These are phyloP conservation scores for Calosoma granatense DNA, from an alignment of 1,140 invertebrate species.

Conservation along the genomic window DNA sequence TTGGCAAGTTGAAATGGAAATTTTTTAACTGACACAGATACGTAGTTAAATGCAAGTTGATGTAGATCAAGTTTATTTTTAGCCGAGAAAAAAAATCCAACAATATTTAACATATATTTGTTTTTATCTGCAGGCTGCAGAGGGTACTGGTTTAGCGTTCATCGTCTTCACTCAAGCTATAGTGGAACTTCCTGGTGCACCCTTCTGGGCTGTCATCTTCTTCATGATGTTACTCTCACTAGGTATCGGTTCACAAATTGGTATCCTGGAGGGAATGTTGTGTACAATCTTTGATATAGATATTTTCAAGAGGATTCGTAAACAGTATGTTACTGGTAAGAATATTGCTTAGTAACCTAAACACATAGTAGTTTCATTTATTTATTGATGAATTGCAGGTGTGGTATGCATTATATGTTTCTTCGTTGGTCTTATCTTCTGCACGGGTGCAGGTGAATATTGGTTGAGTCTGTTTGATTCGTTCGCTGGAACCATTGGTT, in stretches of 20 bases:
- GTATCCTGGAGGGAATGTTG: slow-evolving; percentile 85
- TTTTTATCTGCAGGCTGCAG: slow-evolving; percentile 58
- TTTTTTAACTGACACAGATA: too few species aligned
- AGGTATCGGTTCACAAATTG: slow-evolving; percentile 84
- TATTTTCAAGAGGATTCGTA: slow-evolving; percentile 76
- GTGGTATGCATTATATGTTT: slow-evolving; percentile 75
- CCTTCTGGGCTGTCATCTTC: slow-evolving; percentile 89
- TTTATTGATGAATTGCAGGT: slow-evolving; percentile 44
- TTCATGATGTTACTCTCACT: slow-evolving; percentile 86
- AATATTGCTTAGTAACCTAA: not conserved
- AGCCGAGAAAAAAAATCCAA: too few species aligned
- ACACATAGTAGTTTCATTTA: not conserved
- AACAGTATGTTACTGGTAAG: slow-evolving; percentile 75
- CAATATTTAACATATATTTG: too few species aligned
- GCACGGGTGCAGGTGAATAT: slow-evolving; percentile 86
- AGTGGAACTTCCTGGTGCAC: slow-evolving; percentile 76
- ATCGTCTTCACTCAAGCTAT: slow-evolving; percentile 90
- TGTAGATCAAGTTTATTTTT: too few species aligned
- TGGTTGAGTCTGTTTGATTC: slow-evolving; percentile 93
- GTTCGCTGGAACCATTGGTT: slow-evolving; percentile 85
- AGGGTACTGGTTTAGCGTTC: slow-evolving; percentile 85
- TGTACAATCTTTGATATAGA: slow-evolving; percentile 89
- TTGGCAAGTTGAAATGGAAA: too few species aligned
- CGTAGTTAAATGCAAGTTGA: too few species aligned
- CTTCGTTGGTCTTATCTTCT: slow-evolving; percentile 79